phyloP scores from a whole-genome alignment of 2,888 invertebrate genomes.

The Thelaira solivaga region DNA sequence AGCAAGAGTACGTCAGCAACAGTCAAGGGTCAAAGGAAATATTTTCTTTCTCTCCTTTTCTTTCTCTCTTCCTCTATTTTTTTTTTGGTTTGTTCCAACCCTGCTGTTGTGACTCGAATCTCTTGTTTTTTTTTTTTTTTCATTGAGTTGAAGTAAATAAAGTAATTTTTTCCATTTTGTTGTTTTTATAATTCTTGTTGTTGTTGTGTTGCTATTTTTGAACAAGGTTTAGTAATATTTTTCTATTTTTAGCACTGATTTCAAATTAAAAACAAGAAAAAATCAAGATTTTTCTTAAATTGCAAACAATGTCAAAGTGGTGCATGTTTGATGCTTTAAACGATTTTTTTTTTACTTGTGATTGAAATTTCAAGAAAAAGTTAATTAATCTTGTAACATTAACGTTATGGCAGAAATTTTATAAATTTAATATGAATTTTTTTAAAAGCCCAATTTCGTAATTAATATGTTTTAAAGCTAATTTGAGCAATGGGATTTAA shows the following conservation, averaged over 20 bases:
- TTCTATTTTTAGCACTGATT: conserved; percentile 42
- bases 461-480: too few species aligned
- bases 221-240: conserved; percentile 43
- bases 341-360: too few species aligned
- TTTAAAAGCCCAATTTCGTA: too few species aligned
- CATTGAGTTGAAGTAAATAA: conserved; percentile 46
- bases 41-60: neutral
- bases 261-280: neutral
- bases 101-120: too few species aligned
- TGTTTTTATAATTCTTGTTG: conserved; percentile 10
- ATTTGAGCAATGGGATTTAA: too few species aligned
- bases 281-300: neutral
- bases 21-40: conserved; percentile 58
- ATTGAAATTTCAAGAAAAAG: too few species aligned
- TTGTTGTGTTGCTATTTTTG: conserved; percentile 27
- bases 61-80: neutral
- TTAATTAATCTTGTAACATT: too few species aligned
- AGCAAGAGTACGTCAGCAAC: conserved; percentile 54
- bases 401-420: too few species aligned
- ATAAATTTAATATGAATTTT: too few species aligned
- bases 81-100: neutral
- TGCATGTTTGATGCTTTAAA: too few species aligned
- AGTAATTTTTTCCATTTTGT: neutral
- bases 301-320: neutral
- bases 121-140: conserved; percentile 21